A percentile compares a stretch with the other conserved stretches of the same genome.
phyloP scores from a whole-genome alignment of 1,140 invertebrate species.

The Drosophila pseudoobscura region DNA sequence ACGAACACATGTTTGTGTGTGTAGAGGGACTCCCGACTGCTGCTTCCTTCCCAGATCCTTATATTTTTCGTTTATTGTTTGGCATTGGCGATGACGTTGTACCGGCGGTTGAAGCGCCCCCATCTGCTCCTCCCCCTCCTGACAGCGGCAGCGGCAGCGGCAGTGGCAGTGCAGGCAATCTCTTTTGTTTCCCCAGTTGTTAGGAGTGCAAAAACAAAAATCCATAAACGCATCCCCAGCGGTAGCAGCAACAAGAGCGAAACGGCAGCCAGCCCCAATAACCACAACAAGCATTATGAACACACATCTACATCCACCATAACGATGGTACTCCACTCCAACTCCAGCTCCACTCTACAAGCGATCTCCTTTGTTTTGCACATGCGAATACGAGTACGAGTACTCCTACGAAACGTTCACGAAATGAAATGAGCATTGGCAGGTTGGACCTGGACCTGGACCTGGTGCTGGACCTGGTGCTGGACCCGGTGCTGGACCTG shows the following conservation, averaged over 20 bases:
- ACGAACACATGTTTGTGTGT: slow-evolving; percentile 48
- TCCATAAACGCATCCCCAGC: slow-evolving; percentile 70
- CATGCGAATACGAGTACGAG: slow-evolving; percentile 1
- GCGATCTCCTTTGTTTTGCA: slow-evolving; percentile 49
- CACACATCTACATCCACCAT: slow-evolving; percentile 7
- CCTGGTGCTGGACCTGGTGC: too few species aligned
- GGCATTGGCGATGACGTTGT: slow-evolving; percentile 40
- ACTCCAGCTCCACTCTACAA: not conserved
- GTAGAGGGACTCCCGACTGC: slow-evolving; percentile 17
- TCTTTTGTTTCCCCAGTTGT: slow-evolving; percentile 56
- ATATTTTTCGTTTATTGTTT: slow-evolving; percentile 72
- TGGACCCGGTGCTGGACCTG: too few species aligned
- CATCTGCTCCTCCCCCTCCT: slow-evolving; percentile 22
- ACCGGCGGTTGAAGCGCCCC: slow-evolving; percentile 34
- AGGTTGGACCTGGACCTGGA: not conserved
- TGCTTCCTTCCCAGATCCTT: slow-evolving; percentile 36
- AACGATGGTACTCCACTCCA: slow-evolving; percentile 18
- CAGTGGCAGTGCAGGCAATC: slow-evolving; percentile 26
- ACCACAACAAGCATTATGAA: slow-evolving; percentile 32
- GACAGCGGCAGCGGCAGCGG: too few species aligned
- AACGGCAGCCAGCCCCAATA: slow-evolving; percentile 54
- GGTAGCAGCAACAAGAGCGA: slow-evolving; percentile 49
- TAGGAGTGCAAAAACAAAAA: slow-evolving; percentile 69
- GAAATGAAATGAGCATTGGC: slow-evolving; percentile 11
- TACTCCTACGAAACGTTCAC: slow-evolving; percentile 13